A percentile compares a stretch with the other conserved stretches of the same genome.
Conservation (phyloP, 2,797 vertebrate species). For the Acanthis flammea region DNA sequence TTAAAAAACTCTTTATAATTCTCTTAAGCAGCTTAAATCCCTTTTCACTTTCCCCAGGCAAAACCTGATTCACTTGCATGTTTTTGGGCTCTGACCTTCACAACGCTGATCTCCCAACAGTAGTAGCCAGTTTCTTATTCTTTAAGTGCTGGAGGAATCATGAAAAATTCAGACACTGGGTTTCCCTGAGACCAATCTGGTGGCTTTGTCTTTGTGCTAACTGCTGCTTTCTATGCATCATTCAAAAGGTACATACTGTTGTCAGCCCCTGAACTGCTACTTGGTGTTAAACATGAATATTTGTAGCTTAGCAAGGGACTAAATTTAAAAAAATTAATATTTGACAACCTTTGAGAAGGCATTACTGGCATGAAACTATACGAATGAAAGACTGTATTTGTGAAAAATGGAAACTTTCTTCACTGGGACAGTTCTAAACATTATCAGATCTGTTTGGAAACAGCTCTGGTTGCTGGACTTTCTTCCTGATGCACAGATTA, state of each 20-base stretch:
- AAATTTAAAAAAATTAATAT: constrained; percentile 85
- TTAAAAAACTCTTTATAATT: constrained; percentile 71
- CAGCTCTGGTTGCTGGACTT: constrained; percentile 38
- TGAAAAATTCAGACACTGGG: constrained; percentile 93
- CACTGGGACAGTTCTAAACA: constrained; percentile 48
- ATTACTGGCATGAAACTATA: constrained; percentile 70
- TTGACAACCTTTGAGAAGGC: constrained; percentile 82
- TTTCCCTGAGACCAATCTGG: constrained; percentile 93
- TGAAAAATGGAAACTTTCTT: constrained; percentile 72
- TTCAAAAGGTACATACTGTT: constrained; percentile 85
- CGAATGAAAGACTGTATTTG: constrained; percentile 65
- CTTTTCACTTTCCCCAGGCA: constrained; percentile 79
- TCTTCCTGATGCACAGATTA: constrained; percentile 45
- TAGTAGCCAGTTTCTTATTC: constrained; percentile 88
- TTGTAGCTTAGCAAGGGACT: constrained; percentile 84
- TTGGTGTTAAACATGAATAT: constrained; percentile 86
- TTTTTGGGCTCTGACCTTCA: constrained; percentile 84
- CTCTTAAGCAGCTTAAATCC: constrained; percentile 79
- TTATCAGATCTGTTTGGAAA: constrained; percentile 60
- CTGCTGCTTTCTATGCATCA: constrained; percentile 83
- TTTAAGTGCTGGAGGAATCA: constrained; percentile 94
- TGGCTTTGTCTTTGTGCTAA: constrained; percentile 92
- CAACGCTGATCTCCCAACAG: constrained; percentile 80
- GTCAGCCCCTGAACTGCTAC: constrained; percentile 82
- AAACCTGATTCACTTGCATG: constrained; percentile 75